A percentile compares a stretch with the other conserved stretches of the same genome.
These are phyloP conservation scores for Drosophila albomicans DNA, from an alignment of 1,140 invertebrate species.

Conservation along the genomic window DNA sequence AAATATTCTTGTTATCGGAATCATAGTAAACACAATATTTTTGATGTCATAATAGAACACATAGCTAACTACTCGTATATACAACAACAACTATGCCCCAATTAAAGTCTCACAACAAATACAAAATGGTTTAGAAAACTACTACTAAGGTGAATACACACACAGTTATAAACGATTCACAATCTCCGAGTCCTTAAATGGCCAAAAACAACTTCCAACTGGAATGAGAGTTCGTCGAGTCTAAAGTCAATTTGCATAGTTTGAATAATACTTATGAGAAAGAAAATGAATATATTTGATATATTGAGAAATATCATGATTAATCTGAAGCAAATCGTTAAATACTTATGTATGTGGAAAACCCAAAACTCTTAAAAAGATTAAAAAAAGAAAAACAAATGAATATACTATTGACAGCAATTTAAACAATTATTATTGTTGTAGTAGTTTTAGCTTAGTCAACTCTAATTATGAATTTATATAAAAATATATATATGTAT, in stretches of 20 bases:
- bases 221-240: slow-evolving; percentile 29
- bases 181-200: slow-evolving; percentile 6
- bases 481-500: slow-evolving; percentile 62
- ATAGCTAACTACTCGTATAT: neutral
- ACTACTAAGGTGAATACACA: slow-evolving; percentile 76
- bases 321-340: slow-evolving; percentile 31
- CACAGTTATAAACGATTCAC: slow-evolving; percentile 34
- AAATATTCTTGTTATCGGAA: slow-evolving; percentile 7
- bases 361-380: slow-evolving; percentile 51
- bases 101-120: slow-evolving; percentile 4
- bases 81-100: slow-evolving; percentile 18
- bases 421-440: slow-evolving; percentile 74
- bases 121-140: slow-evolving; percentile 65
- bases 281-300: slow-evolving; percentile 20
- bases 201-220: slow-evolving; percentile 7
- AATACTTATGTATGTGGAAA: slow-evolving; percentile 33
- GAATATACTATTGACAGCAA: slow-evolving; percentile 53
- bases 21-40: slow-evolving; percentile 10
- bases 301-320: slow-evolving; percentile 31
- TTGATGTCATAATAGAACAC: slow-evolving; percentile 10
- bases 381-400: slow-evolving; percentile 14
- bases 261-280: slow-evolving; percentile 33
- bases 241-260: slow-evolving; percentile 73
- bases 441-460: slow-evolving; percentile 67
- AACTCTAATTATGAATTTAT: slow-evolving; percentile 46